These are phyloP conservation scores for Marronus borbonicus DNA, from an alignment of 2,888 invertebrate species.

Conservation along the genomic window DNA sequence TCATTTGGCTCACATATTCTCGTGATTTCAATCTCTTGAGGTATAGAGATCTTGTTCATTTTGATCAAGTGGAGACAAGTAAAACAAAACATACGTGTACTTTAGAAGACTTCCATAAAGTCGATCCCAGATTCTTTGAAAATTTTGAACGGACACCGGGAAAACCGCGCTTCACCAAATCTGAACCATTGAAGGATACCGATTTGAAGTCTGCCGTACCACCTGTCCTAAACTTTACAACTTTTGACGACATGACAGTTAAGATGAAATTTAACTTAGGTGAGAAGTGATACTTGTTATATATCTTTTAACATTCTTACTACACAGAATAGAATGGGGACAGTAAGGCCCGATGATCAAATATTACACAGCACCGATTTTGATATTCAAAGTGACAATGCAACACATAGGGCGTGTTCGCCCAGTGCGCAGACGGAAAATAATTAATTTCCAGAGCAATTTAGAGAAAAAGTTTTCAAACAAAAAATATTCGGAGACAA, in stretches of 20 bases:
- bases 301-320: constrained; percentile 10
- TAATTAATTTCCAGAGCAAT: too few species aligned
- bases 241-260: constrained; percentile 62
- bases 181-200: constrained; percentile 44
- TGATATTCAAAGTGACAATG: too few species aligned
- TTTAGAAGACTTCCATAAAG: constrained; percentile 55
- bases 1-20: constrained; percentile 61
- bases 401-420: too few species aligned
- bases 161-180: constrained; percentile 53
- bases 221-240: constrained; percentile 61
- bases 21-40: constrained; percentile 57
- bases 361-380: too few species aligned
- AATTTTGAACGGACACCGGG: constrained; percentile 57
- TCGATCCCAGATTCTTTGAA: constrained; percentile 55
- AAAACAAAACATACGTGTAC: constrained; percentile 49
- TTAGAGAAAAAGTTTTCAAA: too few species aligned
- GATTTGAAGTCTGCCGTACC: constrained; percentile 58
- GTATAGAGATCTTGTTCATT: constrained; percentile 54
- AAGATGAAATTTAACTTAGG: constrained; percentile 61
- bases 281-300: constrained; percentile 44
- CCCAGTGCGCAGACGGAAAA: too few species aligned
- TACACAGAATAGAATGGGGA: too few species aligned
- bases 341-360: too few species aligned
- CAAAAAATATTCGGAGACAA: too few species aligned
- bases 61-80: constrained; percentile 55